Evolutionary conservation across 2,113 vertebrate species (phyloP).

Genomic region (Gracilinanus agilis): DNA sequence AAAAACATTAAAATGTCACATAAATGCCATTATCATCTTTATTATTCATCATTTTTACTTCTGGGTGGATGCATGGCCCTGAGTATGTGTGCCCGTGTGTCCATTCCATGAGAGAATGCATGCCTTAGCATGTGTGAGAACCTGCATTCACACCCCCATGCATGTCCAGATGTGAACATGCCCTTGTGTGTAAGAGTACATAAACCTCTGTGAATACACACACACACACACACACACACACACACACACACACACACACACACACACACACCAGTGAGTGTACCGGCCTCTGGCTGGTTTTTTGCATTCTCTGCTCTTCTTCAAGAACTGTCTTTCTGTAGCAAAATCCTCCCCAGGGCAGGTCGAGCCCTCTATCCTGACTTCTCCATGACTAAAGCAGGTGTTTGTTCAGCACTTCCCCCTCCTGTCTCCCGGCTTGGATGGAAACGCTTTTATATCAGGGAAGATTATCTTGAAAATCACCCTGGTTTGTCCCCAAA

Average conservation of each 20-base stretch:
- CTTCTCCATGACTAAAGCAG: slow-evolving; percentile 45
- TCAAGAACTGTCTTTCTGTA: background rate
- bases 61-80: background rate
- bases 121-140: background rate
- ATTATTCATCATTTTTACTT: background rate
- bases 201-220: background rate
- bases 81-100: background rate
- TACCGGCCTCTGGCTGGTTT: background rate
- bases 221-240: too few relatives aligned
- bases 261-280: too few relatives aligned
- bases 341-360: slow-evolving; percentile 9
- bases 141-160: background rate
- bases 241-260: too few relatives aligned
- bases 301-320: slow-evolving; percentile 55
- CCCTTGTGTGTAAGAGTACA: background rate
- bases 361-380: slow-evolving; percentile 9
- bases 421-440: background rate
- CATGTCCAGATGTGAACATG: background rate
- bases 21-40: background rate
- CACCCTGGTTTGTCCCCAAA: background rate
- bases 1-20: background rate
- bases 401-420: slow-evolving; percentile 5
- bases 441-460: slow-evolving; percentile 22
- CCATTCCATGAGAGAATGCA: background rate
- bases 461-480: slow-evolving; percentile 34